Evolutionary conservation across 2,888 invertebrate genomes (phyloP), one percentile per base, ranked within the genome.

Genomic region (Eristalis tenax): DNA sequence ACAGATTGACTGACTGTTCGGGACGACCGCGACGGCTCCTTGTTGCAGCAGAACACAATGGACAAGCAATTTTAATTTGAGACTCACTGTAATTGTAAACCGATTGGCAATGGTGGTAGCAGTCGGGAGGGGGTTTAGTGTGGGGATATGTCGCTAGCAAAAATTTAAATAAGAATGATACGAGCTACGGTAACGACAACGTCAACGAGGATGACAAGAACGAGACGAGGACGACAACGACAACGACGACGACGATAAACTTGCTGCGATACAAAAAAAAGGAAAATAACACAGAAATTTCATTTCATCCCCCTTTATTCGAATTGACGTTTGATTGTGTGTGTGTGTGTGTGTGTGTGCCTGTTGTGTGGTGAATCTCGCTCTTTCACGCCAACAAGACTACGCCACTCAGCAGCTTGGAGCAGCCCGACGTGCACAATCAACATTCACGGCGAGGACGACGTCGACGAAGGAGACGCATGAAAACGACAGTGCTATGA

Each of bases 291-390:
- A 87, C 43, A 76, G 40, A 76, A 83, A 83, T 83, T 40, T 87
- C 75, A 79, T 83, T 87, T 87, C 87, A 87, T 87, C 87, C 87
- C 87, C 71, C 68, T 73, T 50, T 50, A 43, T 5, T n/a, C 43
- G 43, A 18, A 50, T 50, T 50, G 50, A 50, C 50, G 50, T 50
- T 50, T 50, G 50, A 50, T 50, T 50, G 50, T 50, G 18, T 50
- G 50, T 50, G 50, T 2, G 57, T 35, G 23, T 40, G 50, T 70
- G 61, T 18, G 40, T 11, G 38, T 63, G 57, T 23, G 38, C 22
- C 50, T 50, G 70, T 59, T 35, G 71, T 71, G 65, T 83, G 11
- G 26, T 61, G 32, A 32, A 23, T 18, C 56, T 79, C 79, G 26
- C 26, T 79, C 79, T 76, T 64, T 87, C 56, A 65, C 74, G n/a